Conservation (phyloP, 1,140 invertebrate species). For the Drosophila lacteicornis region DNA sequence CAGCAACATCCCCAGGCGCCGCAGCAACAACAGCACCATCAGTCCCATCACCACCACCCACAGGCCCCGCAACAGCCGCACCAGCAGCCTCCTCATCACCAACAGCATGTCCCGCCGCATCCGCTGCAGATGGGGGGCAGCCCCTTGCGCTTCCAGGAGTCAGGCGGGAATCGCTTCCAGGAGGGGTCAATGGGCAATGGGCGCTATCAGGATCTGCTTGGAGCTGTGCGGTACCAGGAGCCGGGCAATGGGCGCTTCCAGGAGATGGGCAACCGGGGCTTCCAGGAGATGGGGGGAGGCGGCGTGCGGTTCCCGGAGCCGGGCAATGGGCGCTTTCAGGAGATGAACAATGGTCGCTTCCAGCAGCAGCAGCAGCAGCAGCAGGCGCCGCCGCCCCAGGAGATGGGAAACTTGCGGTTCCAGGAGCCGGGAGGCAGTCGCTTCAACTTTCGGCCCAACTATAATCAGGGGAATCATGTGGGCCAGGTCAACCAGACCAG, state of each 20-base stretch:
- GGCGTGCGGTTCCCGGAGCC: neutral
- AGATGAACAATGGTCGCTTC: too few relatives aligned
- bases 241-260: neutral
- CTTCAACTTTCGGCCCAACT: neutral
- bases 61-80: neutral
- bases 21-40: too few relatives aligned
- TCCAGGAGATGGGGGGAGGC: neutral
- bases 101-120: neutral
- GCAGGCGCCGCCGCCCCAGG: too few relatives aligned
- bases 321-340: too few relatives aligned
- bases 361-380: too few relatives aligned
- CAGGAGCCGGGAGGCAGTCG: neutral
- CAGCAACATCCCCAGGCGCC: too few relatives aligned
- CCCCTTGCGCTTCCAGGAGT: neutral
- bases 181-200: neutral
- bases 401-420: constrained; percentile 3
- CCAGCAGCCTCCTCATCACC: neutral
- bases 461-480: neutral
- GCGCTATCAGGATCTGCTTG: neutral
- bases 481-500: too few relatives aligned
- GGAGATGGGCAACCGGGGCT: neutral
- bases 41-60: neutral
- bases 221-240: neutral
- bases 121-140: neutral
- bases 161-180: neutral